Conservation (phyloP, 2,113 vertebrate genomes). For the Corvus moneduloides region DNA sequence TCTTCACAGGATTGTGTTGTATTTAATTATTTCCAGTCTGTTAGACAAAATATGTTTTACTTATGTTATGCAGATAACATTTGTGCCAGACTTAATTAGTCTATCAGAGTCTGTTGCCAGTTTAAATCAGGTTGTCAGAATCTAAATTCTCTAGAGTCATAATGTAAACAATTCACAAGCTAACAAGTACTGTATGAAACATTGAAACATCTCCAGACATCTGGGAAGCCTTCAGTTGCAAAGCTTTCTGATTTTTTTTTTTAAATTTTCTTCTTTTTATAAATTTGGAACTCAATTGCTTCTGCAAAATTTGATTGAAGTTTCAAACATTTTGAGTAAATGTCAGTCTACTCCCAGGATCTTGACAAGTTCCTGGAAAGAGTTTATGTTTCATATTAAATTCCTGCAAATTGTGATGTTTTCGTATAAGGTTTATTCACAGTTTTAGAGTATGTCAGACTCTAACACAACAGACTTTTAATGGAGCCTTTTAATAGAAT, state of each 20-base stretch:
- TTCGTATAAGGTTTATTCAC: background rate
- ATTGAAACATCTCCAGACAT: background rate
- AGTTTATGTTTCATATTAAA: background rate
- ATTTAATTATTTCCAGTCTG: background rate
- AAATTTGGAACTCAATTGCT: background rate
- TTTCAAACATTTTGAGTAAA: background rate
- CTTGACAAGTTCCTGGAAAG: background rate
- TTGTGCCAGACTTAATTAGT: slow-evolving; percentile 16
- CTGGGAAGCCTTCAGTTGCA: background rate
- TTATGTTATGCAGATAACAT: background rate
- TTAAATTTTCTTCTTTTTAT: background rate
- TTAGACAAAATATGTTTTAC: slow-evolving; percentile 36
- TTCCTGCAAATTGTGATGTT: background rate
- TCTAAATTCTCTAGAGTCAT: background rate
- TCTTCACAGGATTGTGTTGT: background rate
- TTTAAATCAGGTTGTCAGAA: slow-evolving; percentile 47
- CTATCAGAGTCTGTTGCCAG: background rate
- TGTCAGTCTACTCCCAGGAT: background rate
- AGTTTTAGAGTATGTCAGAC: background rate
- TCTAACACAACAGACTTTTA: background rate
- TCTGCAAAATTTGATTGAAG: background rate
- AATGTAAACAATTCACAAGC: slow-evolving; percentile 24
- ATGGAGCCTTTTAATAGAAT: background rate
- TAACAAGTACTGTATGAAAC: background rate
- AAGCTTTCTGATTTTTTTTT: background rate